Evolutionary conservation across 2,797 vertebrate species (phyloP), one percentile per base, ranked within the genome.

Genomic region (Odontamblyopus lacepedii): DNA sequence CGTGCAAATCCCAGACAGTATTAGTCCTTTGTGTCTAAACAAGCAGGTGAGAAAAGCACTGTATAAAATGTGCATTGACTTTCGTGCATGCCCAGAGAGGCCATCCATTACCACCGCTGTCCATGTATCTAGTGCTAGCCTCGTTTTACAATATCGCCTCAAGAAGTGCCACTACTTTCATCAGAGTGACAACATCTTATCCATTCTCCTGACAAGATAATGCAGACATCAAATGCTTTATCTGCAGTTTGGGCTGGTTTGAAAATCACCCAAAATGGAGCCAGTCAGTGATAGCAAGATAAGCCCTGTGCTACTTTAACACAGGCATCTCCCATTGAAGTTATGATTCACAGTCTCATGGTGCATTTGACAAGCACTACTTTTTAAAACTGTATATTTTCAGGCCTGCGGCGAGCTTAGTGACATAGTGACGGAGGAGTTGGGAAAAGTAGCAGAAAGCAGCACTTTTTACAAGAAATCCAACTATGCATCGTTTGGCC

Each of bases 21-120:
- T 67, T 80, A 67, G 13, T 65, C 53, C 50, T 66, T 78, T 74
- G 70, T 68, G 69, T 27, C 35, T 57, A 60, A 76, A 75, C 73
- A 30, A 82, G 67, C 1, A 1, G 82, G 63, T 56, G 4, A 50
- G 61, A 67, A 78, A 75, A 83, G 73, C 74, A 60, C 78, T 81
- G 67, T 74, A 63, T 67, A 80, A 27, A 81, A 79, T 73, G n/a
- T n/a, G 26, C n/a, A 60, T 5, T 44, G 63, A 71, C 78, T 63
- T 66, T 65, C 38, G 68, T 65, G 11, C 72, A 74, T 65, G 60
- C 74, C 71, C 65, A n/a, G 56, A 74, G 66, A 76, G 63, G 71
- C 26, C 2, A 82, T 86, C 83, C 67, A 79, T 80, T 71, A 76
- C 81, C 78, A 74, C 75, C 78, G 76, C 74, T 78, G 81, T 64